Conservation (phyloP, 2,888 invertebrate genomes). For the Aphidius colemani region DNA sequence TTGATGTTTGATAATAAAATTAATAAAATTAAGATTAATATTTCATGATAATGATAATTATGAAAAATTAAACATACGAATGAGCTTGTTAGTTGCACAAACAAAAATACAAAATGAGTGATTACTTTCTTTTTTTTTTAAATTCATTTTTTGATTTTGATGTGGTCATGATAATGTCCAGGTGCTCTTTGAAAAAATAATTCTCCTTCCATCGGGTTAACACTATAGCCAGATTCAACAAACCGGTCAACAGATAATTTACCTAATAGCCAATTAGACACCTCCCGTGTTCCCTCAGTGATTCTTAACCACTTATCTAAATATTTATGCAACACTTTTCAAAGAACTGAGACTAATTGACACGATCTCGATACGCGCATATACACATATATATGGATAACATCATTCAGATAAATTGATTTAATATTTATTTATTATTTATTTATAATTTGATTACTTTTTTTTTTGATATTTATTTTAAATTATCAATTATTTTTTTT, state of each 20-base stretch:
- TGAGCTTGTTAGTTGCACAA: too few species aligned
- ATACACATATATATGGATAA: too few species aligned
- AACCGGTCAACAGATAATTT: slow-evolving; percentile 36
- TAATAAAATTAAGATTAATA: too few species aligned
- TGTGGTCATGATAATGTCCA: slow-evolving; percentile 19
- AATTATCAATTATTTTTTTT: too few species aligned
- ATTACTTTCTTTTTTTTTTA: slow-evolving; percentile 15
- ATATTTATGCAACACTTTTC: slow-evolving; percentile 34
- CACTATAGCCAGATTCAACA: slow-evolving; percentile 1
- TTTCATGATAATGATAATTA: too few species aligned
- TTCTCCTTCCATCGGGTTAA: not conserved
- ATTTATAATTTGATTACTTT: too few species aligned
- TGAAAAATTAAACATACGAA: too few species aligned
- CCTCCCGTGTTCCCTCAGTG: slow-evolving; percentile 33
- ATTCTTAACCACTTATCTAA: slow-evolving; percentile 34
- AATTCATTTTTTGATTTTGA: slow-evolving; percentile 23
- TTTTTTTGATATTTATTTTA: too few species aligned
- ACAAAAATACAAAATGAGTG: too few species aligned
- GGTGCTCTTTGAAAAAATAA: slow-evolving; percentile 23
- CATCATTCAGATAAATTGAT: too few species aligned
- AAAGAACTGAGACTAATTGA: slow-evolving; percentile 32
- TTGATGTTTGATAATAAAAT: too few species aligned
- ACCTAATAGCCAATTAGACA: slow-evolving; percentile 40
- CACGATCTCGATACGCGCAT: slow-evolving; percentile 8
- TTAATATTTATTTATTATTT: too few species aligned